Evolutionary conservation across 2,113 vertebrate species (phyloP).

Genomic region (Sceloporus tristichus): DNA sequence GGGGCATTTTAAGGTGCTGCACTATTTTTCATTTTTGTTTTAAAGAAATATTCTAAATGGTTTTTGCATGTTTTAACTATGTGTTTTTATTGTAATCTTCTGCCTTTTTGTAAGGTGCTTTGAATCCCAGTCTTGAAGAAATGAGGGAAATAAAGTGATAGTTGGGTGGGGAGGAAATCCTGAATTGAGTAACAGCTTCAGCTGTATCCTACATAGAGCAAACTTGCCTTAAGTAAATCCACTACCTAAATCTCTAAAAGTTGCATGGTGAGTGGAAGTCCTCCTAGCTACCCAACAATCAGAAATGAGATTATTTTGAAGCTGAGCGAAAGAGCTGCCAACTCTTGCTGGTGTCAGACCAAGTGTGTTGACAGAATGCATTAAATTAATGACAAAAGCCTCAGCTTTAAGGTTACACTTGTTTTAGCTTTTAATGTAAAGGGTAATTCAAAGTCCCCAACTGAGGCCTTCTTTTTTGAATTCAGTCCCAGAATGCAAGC

Average conservation of each 20-base stretch:
- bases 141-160: too few species aligned
- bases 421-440: conserved; percentile 69
- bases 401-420: conserved; percentile 45
- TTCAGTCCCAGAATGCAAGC: conserved; percentile 78
- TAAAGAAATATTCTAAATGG: too few species aligned
- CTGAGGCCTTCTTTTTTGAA: conserved; percentile 66
- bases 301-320: conserved; percentile 35
- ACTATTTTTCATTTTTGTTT: too few species aligned
- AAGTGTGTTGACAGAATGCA: conserved; percentile 42
- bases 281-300: not conserved
- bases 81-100: too few species aligned
- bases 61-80: too few species aligned
- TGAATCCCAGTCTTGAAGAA: too few species aligned
- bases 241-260: conserved; percentile 36
- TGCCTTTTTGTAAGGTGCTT: too few species aligned
- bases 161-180: not conserved
- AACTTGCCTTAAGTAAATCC: not conserved
- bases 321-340: conserved; percentile 4
- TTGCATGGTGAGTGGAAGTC: conserved; percentile 23
- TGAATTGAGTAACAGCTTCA: conserved; percentile 38
- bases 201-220: not conserved
- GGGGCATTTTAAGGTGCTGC: too few species aligned
- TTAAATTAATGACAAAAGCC: conserved; percentile 61
- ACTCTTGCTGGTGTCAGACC: conserved; percentile 11
- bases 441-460: conserved; percentile 68